Conservation (phyloP, 2,113 vertebrate genomes). For the Tor tambroides region DNA sequence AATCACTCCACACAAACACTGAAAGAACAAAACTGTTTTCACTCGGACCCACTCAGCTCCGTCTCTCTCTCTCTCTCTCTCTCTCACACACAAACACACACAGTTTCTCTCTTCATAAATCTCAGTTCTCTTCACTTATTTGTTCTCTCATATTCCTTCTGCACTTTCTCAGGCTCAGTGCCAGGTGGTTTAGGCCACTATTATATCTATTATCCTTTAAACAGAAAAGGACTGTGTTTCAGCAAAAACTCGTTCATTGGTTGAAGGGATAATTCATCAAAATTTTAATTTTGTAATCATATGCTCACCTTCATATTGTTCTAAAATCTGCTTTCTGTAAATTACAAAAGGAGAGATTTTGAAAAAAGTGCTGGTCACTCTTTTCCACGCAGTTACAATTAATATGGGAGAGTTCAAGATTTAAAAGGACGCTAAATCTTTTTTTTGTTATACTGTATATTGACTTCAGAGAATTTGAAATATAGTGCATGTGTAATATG, state of each 20-base stretch:
- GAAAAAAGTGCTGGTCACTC: not conserved
- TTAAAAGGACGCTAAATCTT: not conserved
- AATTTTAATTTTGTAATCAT: not conserved
- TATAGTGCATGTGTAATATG: not conserved
- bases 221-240: not conserved
- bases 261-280: not conserved
- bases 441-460: not conserved
- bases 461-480: not conserved
- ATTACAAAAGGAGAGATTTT: not conserved
- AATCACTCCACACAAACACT: conserved; percentile 24
- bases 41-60: not conserved
- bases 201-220: not conserved
- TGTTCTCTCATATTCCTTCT: not conserved
- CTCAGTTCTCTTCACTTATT: not conserved
- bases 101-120: not conserved
- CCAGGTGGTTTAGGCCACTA: not conserved
- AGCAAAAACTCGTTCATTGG: not conserved
- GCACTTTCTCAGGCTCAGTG: not conserved
- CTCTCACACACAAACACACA: not conserved
- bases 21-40: conserved; percentile 21
- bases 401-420: not conserved
- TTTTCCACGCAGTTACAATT: not conserved
- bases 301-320: not conserved
- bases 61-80: conserved; percentile 30
- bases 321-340: no score